These are phyloP conservation scores for Drosophila guanche DNA, from an alignment of 1,140 invertebrate genomes.

Conservation along the genomic window DNA sequence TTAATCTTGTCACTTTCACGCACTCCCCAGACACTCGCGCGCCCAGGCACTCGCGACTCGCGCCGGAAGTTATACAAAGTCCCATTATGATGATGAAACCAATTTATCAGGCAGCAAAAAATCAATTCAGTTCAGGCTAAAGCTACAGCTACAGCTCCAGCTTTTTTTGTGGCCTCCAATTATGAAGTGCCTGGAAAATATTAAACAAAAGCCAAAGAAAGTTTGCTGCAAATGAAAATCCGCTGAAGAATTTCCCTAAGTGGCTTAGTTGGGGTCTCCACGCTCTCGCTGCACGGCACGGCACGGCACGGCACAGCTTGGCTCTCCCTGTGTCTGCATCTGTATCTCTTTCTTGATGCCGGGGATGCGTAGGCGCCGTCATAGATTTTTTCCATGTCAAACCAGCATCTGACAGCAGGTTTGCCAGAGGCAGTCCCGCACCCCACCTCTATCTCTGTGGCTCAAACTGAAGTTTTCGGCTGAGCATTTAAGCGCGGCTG, in stretches of 20 bases:
- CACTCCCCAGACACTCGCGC: slow-evolving; percentile 33
- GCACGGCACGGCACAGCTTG: too few relatives aligned
- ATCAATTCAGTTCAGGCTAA: slow-evolving; percentile 42
- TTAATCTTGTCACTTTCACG: slow-evolving; percentile 62
- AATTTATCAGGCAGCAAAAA: slow-evolving; percentile 66
- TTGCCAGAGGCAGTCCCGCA: slow-evolving; percentile 51
- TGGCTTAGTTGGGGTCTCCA: slow-evolving; percentile 55
- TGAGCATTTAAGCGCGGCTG: slow-evolving; percentile 78
- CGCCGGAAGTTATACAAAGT: slow-evolving; percentile 70
- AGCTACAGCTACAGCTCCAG: not conserved
- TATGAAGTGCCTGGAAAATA: slow-evolving; percentile 44
- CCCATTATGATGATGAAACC: slow-evolving; percentile 67
- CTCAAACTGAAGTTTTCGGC: slow-evolving; percentile 67
- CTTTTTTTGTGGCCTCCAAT: slow-evolving; percentile 49
- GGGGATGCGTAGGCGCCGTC: slow-evolving; percentile 73
- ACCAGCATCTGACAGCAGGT: slow-evolving; percentile 77
- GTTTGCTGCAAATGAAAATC: slow-evolving; percentile 74
- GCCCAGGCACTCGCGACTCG: slow-evolving; percentile 2
- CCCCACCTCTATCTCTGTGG: slow-evolving; percentile 43
- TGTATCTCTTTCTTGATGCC: slow-evolving; percentile 33
- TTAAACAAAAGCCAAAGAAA: slow-evolving; percentile 72
- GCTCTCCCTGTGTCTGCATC: slow-evolving; percentile 4
- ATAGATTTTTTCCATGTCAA: slow-evolving; percentile 75
- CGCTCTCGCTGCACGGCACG: not conserved
- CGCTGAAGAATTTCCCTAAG: slow-evolving; percentile 77